phyloP scores from a whole-genome alignment of 1,140 invertebrate species.

The Onthophagus taurus region DNA sequence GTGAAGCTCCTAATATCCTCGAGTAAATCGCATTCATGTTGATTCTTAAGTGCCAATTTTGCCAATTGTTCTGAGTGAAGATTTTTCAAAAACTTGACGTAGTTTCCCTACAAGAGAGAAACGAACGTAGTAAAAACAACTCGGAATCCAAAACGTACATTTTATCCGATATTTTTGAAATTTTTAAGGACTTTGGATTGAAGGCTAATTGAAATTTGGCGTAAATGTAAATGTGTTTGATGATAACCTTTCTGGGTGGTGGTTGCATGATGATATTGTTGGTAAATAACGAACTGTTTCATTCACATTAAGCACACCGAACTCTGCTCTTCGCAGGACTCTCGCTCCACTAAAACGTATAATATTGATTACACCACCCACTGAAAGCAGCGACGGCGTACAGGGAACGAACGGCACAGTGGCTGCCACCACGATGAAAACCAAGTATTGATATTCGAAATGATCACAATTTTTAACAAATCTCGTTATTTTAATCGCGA shows the following conservation, averaged over 20 bases:
- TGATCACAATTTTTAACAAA: too few species aligned
- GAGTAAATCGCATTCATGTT: constrained; percentile 89
- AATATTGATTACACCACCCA: constrained; percentile 36
- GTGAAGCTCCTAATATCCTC: constrained; percentile 91
- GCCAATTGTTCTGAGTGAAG: constrained; percentile 85
- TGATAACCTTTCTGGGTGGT: constrained; percentile 62
- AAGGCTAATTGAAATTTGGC: background rate
- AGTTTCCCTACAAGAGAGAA: constrained; percentile 65
- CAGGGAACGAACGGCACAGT: too few species aligned
- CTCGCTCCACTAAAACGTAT: constrained; percentile 28
- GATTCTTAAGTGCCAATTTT: constrained; percentile 87
- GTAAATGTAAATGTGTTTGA: constrained; percentile 4
- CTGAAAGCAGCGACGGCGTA: constrained; percentile 19
- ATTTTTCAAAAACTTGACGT: constrained; percentile 82
- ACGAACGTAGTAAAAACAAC: background rate
- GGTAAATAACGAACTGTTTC: constrained; percentile 26
- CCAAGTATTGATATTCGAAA: too few species aligned
- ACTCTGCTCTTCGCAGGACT: constrained; percentile 36
- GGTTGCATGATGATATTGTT: constrained; percentile 57
- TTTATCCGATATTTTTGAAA: background rate
- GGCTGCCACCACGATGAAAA: too few species aligned
- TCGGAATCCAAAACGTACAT: background rate
- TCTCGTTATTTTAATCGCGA: too few species aligned
- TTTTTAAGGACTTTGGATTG: background rate
- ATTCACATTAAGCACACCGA: constrained; percentile 31